A percentile compares a stretch with the other conserved stretches of the same genome.
These are phyloP conservation scores for Spisula solida DNA, from an alignment of 2,888 invertebrate species.

Conservation along the genomic window DNA sequence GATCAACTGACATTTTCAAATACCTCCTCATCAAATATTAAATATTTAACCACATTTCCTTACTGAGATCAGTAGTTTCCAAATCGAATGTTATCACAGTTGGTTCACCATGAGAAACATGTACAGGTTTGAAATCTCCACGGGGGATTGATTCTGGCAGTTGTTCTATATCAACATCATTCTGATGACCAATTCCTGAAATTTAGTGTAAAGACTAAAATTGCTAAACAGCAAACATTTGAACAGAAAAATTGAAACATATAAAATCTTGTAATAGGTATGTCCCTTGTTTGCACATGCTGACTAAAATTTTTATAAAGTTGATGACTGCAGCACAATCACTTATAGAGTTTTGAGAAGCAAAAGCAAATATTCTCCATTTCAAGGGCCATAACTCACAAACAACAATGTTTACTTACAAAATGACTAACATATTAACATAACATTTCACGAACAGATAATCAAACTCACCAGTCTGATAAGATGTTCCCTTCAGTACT, in stretches of 20 bases:
- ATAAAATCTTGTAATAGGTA: neutral
- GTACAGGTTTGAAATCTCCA: neutral
- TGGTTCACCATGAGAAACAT: neutral
- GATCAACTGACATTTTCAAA: neutral
- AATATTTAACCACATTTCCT: neutral
- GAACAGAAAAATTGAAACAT: neutral
- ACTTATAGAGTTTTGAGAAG: no score
- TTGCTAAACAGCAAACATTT: neutral
- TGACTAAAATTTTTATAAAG: neutral
- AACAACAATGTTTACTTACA: neutral
- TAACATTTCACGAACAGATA: no score
- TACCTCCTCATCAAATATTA: no score
- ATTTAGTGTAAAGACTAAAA: neutral
- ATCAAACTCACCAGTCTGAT: conserved; percentile 12
- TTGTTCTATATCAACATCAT: neutral
- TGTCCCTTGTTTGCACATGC: neutral
- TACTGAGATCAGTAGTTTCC: neutral
- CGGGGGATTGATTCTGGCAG: neutral
- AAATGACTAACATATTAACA: neutral
- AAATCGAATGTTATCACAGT: neutral
- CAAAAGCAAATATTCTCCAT: no score
- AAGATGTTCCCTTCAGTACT: conserved; percentile 16
- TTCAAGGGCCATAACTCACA: no score
- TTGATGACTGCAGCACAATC: neutral
- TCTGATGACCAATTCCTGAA: neutral